phyloP scores from a whole-genome alignment of 2,888 invertebrate species.

The Phalangium opilio region DNA sequence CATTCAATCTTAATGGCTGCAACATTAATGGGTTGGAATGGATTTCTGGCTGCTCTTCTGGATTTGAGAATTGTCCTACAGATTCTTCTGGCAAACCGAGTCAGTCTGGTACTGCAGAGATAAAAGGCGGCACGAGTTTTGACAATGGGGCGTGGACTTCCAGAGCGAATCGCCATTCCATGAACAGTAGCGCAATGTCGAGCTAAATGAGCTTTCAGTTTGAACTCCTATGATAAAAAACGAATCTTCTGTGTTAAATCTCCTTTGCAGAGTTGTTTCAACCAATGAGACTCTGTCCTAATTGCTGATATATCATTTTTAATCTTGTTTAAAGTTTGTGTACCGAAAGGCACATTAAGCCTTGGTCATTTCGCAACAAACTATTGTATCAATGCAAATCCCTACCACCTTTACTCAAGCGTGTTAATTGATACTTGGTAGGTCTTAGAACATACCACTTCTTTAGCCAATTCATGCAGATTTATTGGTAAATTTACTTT shows the following conservation, averaged over 20 bases:
- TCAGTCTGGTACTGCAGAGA: conserved; percentile 75
- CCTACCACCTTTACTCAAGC: no score
- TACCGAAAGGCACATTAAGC: no score
- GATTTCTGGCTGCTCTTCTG: conserved; percentile 73
- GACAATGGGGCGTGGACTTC: conserved; percentile 76
- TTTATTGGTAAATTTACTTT: conserved; percentile 38
- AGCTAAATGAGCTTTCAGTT: conserved; percentile 81
- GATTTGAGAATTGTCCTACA: conserved; percentile 50
- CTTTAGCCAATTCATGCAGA: no score
- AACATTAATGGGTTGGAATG: conserved; percentile 45
- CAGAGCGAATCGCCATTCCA: conserved; percentile 45
- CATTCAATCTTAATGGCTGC: conserved; percentile 73
- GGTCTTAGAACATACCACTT: no score
- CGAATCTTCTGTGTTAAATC: neutral
- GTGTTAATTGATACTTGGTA: no score
- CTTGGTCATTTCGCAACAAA: no score
- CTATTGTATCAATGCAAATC: no score
- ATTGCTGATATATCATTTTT: no score
- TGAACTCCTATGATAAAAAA: conserved; percentile 51
- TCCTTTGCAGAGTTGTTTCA: no score
- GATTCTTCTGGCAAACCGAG: conserved; percentile 70
- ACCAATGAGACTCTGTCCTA: no score
- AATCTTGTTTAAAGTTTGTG: no score
- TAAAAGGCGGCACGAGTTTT: conserved; percentile 94
- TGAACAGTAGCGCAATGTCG: conserved; percentile 88